phyloP scores from a whole-genome alignment of 2,113 vertebrate genomes.

The Anarrhichthys ocellatus region DNA sequence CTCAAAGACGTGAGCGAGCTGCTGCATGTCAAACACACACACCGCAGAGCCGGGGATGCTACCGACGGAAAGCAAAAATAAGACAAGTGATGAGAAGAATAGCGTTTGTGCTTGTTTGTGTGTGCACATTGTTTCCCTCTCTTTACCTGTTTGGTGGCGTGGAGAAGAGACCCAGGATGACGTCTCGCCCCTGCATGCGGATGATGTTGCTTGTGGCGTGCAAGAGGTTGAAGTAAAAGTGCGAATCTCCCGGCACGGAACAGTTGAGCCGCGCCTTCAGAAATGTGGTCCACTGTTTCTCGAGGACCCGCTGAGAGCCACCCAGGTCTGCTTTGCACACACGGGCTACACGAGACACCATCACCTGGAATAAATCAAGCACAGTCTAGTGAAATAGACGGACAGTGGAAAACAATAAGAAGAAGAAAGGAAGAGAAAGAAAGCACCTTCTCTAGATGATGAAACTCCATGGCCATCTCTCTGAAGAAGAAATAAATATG shows the following conservation, averaged over 20 bases:
- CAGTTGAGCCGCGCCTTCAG: constrained; percentile 98
- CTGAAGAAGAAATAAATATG: constrained; percentile 99
- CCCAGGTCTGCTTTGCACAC: constrained; percentile 97
- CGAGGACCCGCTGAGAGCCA: constrained; percentile 93
- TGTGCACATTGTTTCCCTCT: not conserved
- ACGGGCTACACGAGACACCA: constrained; percentile 94
- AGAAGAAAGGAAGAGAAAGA: not conserved
- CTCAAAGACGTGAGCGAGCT: constrained; percentile 91
- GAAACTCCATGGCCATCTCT: constrained; percentile 98
- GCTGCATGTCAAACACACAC: constrained; percentile 97
- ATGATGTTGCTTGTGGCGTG: constrained; percentile 92
- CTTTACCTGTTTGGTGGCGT: constrained; percentile 94
- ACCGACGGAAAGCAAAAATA: not conserved
- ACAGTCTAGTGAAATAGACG: not conserved
- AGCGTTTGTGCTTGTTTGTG: not conserved
- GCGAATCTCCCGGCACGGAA: constrained; percentile 94
- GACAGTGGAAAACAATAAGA: no score
- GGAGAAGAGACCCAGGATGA: constrained; percentile 94
- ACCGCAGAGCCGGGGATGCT: constrained; percentile 97
- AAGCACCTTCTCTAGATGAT: constrained; percentile 95
- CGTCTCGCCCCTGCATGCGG: constrained; percentile 89
- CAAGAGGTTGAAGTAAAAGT: constrained; percentile 98
- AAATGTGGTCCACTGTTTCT: constrained; percentile 98
- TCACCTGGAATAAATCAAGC: constrained; percentile 82
- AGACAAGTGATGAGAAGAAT: constrained; percentile 5